Base-by-base conservation (phyloP, 2,888 invertebrate species). In the Syritta pipiens region DNA sequence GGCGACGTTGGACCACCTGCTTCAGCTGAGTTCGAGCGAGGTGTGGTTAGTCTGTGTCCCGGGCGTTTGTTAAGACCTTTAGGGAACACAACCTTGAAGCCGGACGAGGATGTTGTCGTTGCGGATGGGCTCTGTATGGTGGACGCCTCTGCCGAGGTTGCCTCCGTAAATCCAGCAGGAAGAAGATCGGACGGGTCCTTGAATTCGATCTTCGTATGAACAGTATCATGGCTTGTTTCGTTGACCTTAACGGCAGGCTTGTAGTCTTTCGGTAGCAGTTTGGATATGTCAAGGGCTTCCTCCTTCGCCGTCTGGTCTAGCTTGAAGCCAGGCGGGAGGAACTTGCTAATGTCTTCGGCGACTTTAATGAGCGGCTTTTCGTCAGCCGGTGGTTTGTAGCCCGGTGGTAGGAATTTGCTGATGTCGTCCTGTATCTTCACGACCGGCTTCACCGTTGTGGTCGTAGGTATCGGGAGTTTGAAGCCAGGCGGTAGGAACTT, bases 31-130 rank as follows among this genome's bases (percentile, higher is more conserved):
- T 84, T 84, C 9, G 91, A 88, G 84, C 90, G 91, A 0, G 92
- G 90, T 4, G 94, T 93, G 90, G 84, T 92, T 87, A 83, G 88
- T 85, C 69, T 91, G 85, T 85, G 85, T 1, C 81, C 94, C 0
- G 95, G 92, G 84, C 95, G 91, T 37, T 88, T 88, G 44, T 86
- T 86, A 44, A 88, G 81, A 9, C 88, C 85, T 81, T 94, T 95
- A 0, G 96, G 96, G 83, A 96, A 96, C 0, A 95, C 93, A 6
- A 95, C 87, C 88, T 94, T 95, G 10, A 92, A 90, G 2, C 91
- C 83, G 35, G 87, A 84, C 19, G 91, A 88, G 9, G 88, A 84
- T 30, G 90, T 86, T 22, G 90, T 85, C 0, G 90, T 89, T 2
- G 90, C 86, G 14, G 86, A 83, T 30, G 84, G 86, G 3, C 82